A percentile compares a stretch with the other conserved stretches of the same genome.
phyloP scores from a whole-genome alignment of 2,113 vertebrate genomes.

The Elephantulus edwardii region DNA sequence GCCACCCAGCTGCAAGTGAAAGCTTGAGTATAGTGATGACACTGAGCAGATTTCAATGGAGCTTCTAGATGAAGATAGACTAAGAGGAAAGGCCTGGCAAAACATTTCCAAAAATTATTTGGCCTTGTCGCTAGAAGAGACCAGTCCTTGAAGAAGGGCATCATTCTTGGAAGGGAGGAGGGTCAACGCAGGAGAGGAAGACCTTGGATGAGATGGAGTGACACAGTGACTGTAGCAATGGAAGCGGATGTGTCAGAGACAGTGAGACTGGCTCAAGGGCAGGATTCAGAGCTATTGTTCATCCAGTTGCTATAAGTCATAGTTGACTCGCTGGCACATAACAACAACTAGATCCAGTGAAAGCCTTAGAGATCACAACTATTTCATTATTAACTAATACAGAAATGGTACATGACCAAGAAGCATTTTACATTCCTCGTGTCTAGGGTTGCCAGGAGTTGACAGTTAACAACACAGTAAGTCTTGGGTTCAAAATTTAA shows the following conservation, averaged over 20 bases:
- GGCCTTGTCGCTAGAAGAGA: no score
- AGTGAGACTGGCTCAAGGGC: no score
- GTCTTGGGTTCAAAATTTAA: background rate
- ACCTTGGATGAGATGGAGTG: no score
- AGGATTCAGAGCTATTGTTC: no score
- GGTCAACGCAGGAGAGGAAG: no score
- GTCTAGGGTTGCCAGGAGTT: background rate
- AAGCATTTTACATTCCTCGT: background rate
- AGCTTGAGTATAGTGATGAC: background rate
- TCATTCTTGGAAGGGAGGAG: no score
- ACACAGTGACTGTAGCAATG: no score
- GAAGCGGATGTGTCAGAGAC: no score
- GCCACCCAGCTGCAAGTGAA: background rate
- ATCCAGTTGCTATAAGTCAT: no score
- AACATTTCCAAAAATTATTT: background rate
- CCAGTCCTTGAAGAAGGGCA: no score
- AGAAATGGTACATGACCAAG: background rate
- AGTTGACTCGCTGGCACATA: no score
- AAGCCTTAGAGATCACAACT: background rate
- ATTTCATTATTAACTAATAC: background rate
- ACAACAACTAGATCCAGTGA: no score
- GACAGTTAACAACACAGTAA: background rate
- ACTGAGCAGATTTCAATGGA: background rate
- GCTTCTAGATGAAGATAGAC: background rate
- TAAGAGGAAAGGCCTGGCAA: background rate